Conservation (phyloP, 2,113 vertebrate genomes). For the Cygnus buccinator region DNA sequence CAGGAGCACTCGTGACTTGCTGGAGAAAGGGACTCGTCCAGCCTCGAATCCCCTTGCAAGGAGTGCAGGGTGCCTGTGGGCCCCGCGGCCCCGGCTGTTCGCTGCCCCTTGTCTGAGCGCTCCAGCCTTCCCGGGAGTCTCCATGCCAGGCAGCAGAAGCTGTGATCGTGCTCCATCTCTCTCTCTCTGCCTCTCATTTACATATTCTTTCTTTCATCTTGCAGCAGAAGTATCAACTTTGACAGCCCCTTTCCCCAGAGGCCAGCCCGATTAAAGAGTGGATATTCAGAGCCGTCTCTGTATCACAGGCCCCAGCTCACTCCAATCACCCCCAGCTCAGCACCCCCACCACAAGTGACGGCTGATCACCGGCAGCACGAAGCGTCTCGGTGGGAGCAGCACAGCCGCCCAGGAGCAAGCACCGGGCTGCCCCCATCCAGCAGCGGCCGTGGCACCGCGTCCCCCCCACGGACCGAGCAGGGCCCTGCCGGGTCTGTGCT, state of each 20-base stretch:
- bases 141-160: not conserved
- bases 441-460: rapidly evolving
- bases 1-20: not conserved
- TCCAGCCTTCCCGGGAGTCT: not conserved
- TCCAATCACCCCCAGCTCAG: rapidly evolving
- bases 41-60: not conserved
- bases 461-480: rapidly evolving
- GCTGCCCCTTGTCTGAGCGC: not conserved
- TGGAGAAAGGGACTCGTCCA: not conserved
- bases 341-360: rapidly evolving
- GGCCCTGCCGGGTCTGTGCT: no score
- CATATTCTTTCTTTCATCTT: not conserved
- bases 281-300: not conserved
- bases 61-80: rapidly evolving
- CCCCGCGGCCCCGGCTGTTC: rapidly evolving
- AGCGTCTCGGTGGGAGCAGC: not conserved
- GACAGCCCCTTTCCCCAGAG: not conserved
- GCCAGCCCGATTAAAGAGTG: not conserved
- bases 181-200: not conserved
- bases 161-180: not conserved
- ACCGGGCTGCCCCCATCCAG: not conserved
- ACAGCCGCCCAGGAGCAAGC: not conserved
- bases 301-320: not conserved
- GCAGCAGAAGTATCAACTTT: not conserved
- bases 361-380: not conserved